These are phyloP conservation scores for Tretioscincus oriximinensis DNA, from an alignment of 2,113 vertebrate genomes.

Conservation along the genomic window DNA sequence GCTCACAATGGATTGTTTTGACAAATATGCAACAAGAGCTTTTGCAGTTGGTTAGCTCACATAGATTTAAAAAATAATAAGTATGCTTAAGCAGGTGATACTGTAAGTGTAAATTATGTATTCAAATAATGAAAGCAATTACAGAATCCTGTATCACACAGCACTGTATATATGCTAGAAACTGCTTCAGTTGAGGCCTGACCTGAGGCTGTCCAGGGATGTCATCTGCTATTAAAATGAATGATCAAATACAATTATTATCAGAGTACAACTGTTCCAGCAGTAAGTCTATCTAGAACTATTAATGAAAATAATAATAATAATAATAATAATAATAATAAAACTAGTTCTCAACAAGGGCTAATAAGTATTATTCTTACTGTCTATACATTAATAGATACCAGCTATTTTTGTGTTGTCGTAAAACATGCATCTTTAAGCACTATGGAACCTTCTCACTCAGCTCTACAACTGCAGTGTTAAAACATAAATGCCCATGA, in stretches of 20 bases:
- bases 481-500: conserved; percentile 77
- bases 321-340: conserved; percentile 68
- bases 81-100: conserved; percentile 59
- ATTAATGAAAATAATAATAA: conserved; percentile 85
- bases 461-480: conserved; percentile 83
- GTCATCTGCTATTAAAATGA: conserved; percentile 77
- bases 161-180: conserved; percentile 56
- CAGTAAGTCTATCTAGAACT: conserved; percentile 93
- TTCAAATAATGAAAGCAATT: conserved; percentile 62
- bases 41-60: conserved; percentile 60
- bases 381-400: conserved; percentile 97
- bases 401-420: conserved; percentile 87
- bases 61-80: conserved; percentile 33
- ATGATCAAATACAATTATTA: conserved; percentile 85
- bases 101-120: conserved; percentile 54
- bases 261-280: conserved; percentile 98
- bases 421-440: conserved; percentile 86
- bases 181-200: conserved; percentile 74
- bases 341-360: conserved; percentile 84
- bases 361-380: conserved; percentile 87
- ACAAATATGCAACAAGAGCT: conserved; percentile 52
- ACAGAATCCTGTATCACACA: conserved; percentile 76
- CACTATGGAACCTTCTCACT: conserved; percentile 83
- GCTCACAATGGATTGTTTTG: conserved; percentile 66
- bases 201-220: conserved; percentile 79